Evolutionary conservation across 92 coral and sea anemone genomes (phyloP), one percentile per base, ranked within the genome.

Genomic region (Palythoa caribaeorum): DNA sequence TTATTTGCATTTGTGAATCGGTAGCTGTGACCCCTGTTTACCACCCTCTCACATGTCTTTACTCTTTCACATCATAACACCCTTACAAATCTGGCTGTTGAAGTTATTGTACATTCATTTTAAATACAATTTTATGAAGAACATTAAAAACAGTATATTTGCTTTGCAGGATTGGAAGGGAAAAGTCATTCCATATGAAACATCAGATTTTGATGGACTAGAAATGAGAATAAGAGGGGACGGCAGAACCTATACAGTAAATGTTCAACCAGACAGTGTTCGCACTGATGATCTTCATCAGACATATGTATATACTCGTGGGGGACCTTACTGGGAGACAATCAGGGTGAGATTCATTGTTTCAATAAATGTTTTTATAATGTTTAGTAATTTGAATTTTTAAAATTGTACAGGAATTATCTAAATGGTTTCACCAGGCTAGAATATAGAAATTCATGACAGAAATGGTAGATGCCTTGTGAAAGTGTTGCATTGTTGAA

Each of bases 261-360:
- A 95, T 69, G 88, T 97, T 47, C 99, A 97, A 35, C 96, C 99
- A 44, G 93, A 94, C 17, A 91, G 97, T 73, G 80, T 92, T 68
- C 83, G 96, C 78, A 92, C 96, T 38, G 99, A 97, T 87, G 99
- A 97, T 66, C 87, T 97, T 71, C 98, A 97, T 74, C 99, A 97
- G 84, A 92, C 99, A 0, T 97, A 94, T 83, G 78, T 97, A 71
- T 96, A 95, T 89, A 97, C 99, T 17, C 87, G 97, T 71, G 99
- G 99, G 47, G 99, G 99, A 10, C 99, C 99, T 17, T 89, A 92
- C 72, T 97, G 99, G 99, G 99, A 97, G 76, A 88, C 91, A 16
- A 91, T 95, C 28, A 93, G 94, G 93, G 99, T 97, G 91, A 89
- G 92, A 54, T 68, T 68, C 3, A 6, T 59, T 14, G 47, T 1